Percentiles rank a stretch among this genome's conserved stretches.
Evolutionary conservation across 2,113 vertebrate genomes (phyloP).

Genomic region (Zosterops pallidus): DNA sequence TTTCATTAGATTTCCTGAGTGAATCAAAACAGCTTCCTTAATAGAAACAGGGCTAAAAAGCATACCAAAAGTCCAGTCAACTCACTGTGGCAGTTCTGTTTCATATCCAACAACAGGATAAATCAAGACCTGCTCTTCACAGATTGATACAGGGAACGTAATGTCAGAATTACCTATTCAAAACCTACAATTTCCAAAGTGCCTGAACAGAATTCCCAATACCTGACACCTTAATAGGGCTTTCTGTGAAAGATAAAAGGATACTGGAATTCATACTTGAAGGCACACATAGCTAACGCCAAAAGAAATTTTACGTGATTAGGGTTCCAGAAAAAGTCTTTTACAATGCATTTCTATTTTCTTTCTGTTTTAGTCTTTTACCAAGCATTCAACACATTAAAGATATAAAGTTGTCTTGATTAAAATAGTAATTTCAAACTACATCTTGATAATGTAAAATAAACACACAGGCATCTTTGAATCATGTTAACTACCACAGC

Average conservation of each 20-base stretch:
- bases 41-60: neutral
- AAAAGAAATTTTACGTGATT: neutral
- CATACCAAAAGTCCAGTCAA: neutral
- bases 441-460: neutral
- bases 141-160: constrained; percentile 51
- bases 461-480: neutral
- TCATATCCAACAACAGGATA: neutral
- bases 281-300: neutral
- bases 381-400: neutral
- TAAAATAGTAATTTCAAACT: neutral
- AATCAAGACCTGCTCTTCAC: neutral
- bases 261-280: neutral
- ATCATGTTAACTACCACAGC: fast-evolving
- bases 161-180: neutral
- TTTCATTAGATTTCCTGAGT: neutral
- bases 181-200: neutral
- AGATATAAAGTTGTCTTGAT: neutral
- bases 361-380: neutral
- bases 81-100: neutral
- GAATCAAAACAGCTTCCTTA: neutral
- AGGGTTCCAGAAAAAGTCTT: neutral
- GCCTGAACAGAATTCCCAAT: neutral
- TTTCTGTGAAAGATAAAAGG: neutral
- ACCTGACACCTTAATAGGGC: neutral
- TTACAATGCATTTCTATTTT: neutral